These are phyloP conservation scores for Drosophila infuscata DNA, from an alignment of 2,888 invertebrate species.

Conservation along the genomic window DNA sequence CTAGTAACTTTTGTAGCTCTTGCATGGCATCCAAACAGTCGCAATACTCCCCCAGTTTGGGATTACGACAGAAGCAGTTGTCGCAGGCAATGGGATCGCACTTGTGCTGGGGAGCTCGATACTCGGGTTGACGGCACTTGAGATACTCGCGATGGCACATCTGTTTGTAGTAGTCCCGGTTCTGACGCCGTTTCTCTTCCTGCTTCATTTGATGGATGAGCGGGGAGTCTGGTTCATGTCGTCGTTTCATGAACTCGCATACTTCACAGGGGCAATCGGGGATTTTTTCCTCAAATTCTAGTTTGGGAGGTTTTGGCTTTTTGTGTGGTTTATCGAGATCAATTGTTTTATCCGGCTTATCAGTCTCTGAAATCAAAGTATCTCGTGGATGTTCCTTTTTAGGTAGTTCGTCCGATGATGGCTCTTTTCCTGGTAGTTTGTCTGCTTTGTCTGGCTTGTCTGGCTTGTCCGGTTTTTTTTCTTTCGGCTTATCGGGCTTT, in stretches of 20 bases:
- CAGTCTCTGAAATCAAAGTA: not conserved
- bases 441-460: not conserved
- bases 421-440: not conserved
- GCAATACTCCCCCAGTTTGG: conserved; percentile 39
- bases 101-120: conserved; percentile 30
- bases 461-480: not conserved
- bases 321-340: not conserved
- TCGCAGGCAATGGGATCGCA: conserved; percentile 33
- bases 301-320: not conserved
- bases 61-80: conserved; percentile 38
- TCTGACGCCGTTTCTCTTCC: conserved; percentile 35
- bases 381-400: not conserved
- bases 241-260: conserved; percentile 39
- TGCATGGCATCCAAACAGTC: conserved; percentile 59
- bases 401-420: not conserved
- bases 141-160: conserved; percentile 34
- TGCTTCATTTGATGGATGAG: conserved; percentile 39
- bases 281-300: not conserved
- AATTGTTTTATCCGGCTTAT: not conserved
- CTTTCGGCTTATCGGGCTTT: not conserved
- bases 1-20: conserved; percentile 45
- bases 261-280: conserved; percentile 42
- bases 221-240: conserved; percentile 39
- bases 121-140: not conserved
- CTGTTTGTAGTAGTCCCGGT: conserved; percentile 30